These are phyloP conservation scores for Alectoris magna DNA, from an alignment of 2,797 vertebrate genomes.

Conservation along the genomic window DNA sequence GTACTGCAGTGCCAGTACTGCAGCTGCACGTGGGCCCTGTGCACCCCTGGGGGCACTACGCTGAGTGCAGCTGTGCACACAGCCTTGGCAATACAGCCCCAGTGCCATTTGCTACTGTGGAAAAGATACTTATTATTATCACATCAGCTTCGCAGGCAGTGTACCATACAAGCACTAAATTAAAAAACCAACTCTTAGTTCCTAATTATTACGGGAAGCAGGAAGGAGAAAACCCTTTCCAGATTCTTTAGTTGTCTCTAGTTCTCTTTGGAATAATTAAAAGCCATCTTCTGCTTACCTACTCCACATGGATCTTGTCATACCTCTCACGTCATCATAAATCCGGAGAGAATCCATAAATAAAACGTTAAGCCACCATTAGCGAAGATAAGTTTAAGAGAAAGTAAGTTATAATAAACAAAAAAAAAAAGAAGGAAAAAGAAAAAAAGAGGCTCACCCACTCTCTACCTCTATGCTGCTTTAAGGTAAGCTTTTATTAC, in stretches of 20 bases:
- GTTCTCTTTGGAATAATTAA: neutral
- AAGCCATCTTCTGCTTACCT: neutral
- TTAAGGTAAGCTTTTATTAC: slow-evolving; percentile 34
- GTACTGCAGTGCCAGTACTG: rapidly evolving
- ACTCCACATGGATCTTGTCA: neutral
- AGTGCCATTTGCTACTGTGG: neutral
- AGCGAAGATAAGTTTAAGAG: neutral
- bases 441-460: neutral
- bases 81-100: neutral
- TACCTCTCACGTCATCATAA: neutral
- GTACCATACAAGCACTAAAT: rapidly evolving
- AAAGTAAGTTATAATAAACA: neutral
- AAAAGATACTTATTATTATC: neutral
- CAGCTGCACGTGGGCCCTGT: rapidly evolving
- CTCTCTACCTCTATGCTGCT: neutral
- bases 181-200: neutral
- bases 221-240: neutral
- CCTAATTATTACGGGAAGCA: neutral
- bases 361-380: neutral
- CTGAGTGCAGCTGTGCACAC: rapidly evolving
- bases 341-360: neutral
- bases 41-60: rapidly evolving
- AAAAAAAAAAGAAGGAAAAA: neutral
- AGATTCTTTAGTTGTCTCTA: neutral
- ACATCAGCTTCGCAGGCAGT: rapidly evolving